These are phyloP conservation scores for Pagetopsis macropterus DNA, from an alignment of 2,797 vertebrate genomes.

Conservation along the genomic window DNA sequence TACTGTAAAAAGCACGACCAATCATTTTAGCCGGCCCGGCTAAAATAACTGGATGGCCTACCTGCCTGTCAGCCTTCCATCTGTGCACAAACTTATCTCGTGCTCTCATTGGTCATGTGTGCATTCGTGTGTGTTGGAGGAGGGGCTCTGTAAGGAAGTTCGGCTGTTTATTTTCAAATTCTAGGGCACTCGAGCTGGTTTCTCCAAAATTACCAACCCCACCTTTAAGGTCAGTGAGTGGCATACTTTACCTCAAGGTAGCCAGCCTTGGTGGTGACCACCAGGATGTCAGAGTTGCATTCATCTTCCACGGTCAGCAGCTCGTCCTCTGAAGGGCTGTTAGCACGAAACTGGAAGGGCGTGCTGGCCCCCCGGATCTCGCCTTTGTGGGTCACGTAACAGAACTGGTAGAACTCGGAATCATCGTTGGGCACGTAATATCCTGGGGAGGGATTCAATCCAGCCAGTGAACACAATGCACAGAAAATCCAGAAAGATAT, in stretches of 20 bases:
- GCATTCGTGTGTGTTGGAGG: too few species aligned
- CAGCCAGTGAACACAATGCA: slow-evolving; percentile 10
- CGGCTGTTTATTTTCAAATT: too few species aligned
- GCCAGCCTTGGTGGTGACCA: slow-evolving; percentile 97
- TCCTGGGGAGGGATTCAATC: slow-evolving; percentile 75
- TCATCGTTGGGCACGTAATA: slow-evolving; percentile 98
- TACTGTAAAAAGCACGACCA: too few species aligned
- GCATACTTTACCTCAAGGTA: slow-evolving; percentile 89
- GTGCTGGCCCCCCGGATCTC: slow-evolving; percentile 99
- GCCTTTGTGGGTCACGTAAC: slow-evolving; percentile 97
- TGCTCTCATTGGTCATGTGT: too few species aligned
- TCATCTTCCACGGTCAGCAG: slow-evolving; percentile 98
- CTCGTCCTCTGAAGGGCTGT: slow-evolving; percentile 92
- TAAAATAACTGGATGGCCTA: too few species aligned
- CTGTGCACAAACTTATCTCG: too few species aligned
- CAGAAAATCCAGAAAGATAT: neutral
- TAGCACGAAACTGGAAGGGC: slow-evolving; percentile 94
- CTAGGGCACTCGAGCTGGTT: too few species aligned
- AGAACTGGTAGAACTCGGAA: slow-evolving; percentile 99
- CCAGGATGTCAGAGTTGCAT: slow-evolving; percentile 96
- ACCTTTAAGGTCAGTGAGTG: too few species aligned
- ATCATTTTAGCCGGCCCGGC: too few species aligned
- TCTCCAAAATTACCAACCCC: too few species aligned
- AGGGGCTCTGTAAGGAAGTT: too few species aligned
- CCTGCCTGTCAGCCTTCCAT: too few species aligned